Base-by-base conservation (phyloP, 2,113 vertebrate genomes). In the Actenoides lindsayi region DNA sequence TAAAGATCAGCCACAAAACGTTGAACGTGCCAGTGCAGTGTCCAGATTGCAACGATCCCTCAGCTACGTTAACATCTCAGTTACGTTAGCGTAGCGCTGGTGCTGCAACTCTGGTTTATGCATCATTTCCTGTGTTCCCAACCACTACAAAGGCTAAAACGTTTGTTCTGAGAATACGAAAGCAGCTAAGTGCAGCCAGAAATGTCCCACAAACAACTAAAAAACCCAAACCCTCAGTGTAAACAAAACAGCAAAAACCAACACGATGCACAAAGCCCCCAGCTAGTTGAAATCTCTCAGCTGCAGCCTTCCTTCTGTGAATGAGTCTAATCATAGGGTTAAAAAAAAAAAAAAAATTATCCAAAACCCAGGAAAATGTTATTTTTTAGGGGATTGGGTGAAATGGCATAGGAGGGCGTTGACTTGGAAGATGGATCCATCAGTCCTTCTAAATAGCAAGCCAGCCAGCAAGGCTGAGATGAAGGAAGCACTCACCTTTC, bases 401-500 rank as follows among this genome's bases (percentile, higher is more conserved):
- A 80, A 41, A 10, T 3, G 3, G 30, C 70, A 10, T 5, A 2
- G 35, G 28, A 60, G 15, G 10, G 16, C 4, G 16, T 4, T 3
- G 63, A 28, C 3, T 25, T 14, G 19, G 65, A 17, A 46, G 12
- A 5, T 10, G 4, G 78, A 78, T 31, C 28, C 10, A 11, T n/a
- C 11, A 6, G 13, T 9, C 18, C 4, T 33, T n/a, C 30, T 33
- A 13, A 41, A 41, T 37, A 37, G 28, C 30, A 69, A 80, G 23
- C 30, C 56, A 65, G 28, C 15, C 74, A 42, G n/a, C 28, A 68
- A 21, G 10, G 33, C 8, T 39, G 10, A 54, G 53, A 24, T 27
- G 60, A 50, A 83, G 6, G 25, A 28, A 39, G 15, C 4, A 14
- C 97, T 97, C 69, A 98, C 98, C 97, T 98, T 98, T 27, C 98